Percentiles rank a stretch among this genome's conserved stretches.
Evolutionary conservation across 30 jellyfish, hydroid and myxozoan species (phyloP).

Genomic region (Clytia hemisphaerica): DNA sequence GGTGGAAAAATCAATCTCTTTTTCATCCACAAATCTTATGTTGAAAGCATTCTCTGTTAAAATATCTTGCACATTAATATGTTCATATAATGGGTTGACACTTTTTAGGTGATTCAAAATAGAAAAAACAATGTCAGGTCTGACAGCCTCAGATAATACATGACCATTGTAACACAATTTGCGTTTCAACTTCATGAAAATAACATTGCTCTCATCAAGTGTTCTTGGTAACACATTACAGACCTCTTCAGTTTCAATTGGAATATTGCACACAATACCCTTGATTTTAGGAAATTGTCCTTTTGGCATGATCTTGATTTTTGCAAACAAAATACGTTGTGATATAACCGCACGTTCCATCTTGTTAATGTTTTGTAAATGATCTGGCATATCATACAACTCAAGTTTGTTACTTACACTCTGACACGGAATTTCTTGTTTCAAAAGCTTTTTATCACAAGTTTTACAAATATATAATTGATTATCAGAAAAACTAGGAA

Average conservation of each 20-base stretch:
- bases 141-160: neutral
- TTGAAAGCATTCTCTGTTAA: too few relatives aligned
- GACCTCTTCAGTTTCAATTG: neutral
- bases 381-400: neutral
- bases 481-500: too few relatives aligned
- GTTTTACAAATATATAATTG: conserved; percentile 11
- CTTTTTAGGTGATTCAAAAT: neutral
- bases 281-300: neutral
- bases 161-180: neutral
- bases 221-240: neutral
- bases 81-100: neutral
- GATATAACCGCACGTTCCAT: conserved; percentile 8
- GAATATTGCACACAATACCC: conserved; percentile 10
- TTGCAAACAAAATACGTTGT: conserved; percentile 3
- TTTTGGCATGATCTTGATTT: conserved; percentile 1
- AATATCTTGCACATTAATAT: too few relatives aligned
- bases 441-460: conserved; percentile 5
- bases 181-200: neutral
- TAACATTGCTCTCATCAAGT: neutral
- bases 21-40: too few relatives aligned
- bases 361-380: neutral
- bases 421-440: conserved; percentile 32
- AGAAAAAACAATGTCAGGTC: neutral
- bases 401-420: conserved; percentile 8
- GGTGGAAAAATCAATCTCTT: too few relatives aligned